Base-by-base conservation (phyloP, 2,888 invertebrate genomes). In the Steromphala cineraria region DNA sequence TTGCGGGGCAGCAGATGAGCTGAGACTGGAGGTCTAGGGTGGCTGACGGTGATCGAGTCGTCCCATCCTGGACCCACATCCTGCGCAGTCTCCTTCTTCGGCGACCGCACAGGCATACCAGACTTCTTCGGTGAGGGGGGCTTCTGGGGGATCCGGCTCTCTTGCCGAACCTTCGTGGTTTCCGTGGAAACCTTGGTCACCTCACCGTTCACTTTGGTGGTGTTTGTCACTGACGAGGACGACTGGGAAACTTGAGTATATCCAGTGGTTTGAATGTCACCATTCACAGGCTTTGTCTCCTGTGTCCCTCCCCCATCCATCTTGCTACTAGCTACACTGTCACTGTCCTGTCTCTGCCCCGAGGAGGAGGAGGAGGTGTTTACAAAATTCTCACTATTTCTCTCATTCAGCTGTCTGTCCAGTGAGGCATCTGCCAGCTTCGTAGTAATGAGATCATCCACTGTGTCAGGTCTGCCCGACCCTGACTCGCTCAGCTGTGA, bases 231-330 rank as follows among this genome's bases (percentile, higher is more conserved):
- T 17, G 62, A 62, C 15, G 15, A 28, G 10, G 71, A 36, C n/a
- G 71, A 36, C n/a, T 71, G 71, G n/a, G 71, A n/a, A 71, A 28
- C 56, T 56, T 56, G 56, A 46, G 10, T 24, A 56, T 56, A 21
- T 62, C 62, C 62, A 62, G 24, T 24, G 62, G 15, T 28, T 71
- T 71, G 71, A 19, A 71, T 36, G 19, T 71, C 71, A 19, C 71
- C 71, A 40, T 71, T 71, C 36, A 71, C 40, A n/a, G 71, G 19
- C 36, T 71, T 31, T 10, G 19, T 71, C 71, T 36, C 40, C 36
- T 71, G 71, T 28, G n/a, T 71, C 31, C 71, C 71, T 40, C 71
- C 71, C 71, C 71, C 71, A n/a, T 71, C 71, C 71, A 71, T 71
- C 19, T 40, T 71, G 36, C 36, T 19, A 36, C 71, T 71, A 8